Base-by-base conservation (phyloP, 2,113 vertebrate genomes). In the Pelvicachromis taeniatus region DNA sequence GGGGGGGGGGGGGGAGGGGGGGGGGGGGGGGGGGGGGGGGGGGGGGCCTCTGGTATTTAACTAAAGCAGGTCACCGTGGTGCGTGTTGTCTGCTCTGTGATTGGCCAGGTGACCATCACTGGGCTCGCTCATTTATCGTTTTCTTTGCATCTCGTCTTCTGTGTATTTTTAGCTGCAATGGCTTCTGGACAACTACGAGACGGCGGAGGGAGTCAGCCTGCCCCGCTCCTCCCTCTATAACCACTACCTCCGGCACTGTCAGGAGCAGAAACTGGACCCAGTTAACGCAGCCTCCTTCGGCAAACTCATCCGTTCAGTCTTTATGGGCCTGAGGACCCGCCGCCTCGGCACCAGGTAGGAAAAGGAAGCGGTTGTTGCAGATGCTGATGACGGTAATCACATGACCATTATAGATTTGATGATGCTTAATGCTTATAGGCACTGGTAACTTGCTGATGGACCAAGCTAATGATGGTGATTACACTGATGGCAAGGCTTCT, bases 131-230 rank as follows among this genome's bases (percentile, higher is more conserved):
- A 87, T 53, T 61, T 4, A 13, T 55, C 26, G 6, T 0, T 19
- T 6, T 63, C 4, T 63, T 73, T 14, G 33, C 83, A 1, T 85
- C 75, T n/a, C 80, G 50, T 90, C 56, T 52, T 85, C 33, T 91
- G 35, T 93, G 59, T 94, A 48, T 94, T 85, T 91, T 54, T 94
- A 99, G 98, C 96, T 99, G 85, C 98, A 99, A 95, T 99, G 99
- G 99, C 96, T 99, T 89, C 88, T 99, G 94, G 98, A 99, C 85
- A 99, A 99, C 92, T 99, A 99, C 0, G 99, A 99, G 94, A 99
- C 98, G 0, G 98, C 98, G 0, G 99, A 99, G 77, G 98, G 99
- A 0, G 98, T 99, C 61, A 99, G 99, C 89, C 96, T 99, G 19
- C 97, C 99, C 38, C 90, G 98, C 11, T 98, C 98, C 91, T 99